These are phyloP conservation scores for Cettia cetti DNA, from an alignment of 2,113 vertebrate species.

Conservation along the genomic window DNA sequence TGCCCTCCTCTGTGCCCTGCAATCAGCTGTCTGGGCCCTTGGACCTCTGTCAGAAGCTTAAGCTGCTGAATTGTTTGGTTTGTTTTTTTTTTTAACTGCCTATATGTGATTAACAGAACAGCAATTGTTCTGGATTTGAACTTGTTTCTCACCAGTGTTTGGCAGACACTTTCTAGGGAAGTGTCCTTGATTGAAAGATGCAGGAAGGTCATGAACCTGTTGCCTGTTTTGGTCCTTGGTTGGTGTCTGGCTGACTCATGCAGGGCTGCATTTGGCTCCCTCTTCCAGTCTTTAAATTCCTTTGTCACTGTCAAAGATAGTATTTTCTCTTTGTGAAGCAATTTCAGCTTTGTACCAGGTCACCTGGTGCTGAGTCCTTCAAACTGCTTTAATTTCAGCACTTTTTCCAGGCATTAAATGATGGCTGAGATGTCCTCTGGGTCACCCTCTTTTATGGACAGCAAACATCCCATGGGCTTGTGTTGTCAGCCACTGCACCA, in stretches of 20 bases:
- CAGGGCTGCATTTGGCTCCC: neutral
- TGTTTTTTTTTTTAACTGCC: neutral
- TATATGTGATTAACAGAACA: neutral
- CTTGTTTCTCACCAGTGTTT: neutral
- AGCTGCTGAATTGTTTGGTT: neutral
- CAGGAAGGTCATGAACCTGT: neutral
- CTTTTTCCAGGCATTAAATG: neutral
- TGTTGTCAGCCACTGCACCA: neutral
- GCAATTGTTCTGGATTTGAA: neutral
- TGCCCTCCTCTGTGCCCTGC: fast-evolving
- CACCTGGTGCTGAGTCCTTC: neutral
- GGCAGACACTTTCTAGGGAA: neutral
- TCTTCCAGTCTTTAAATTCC: neutral
- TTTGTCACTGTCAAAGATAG: neutral
- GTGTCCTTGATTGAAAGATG: neutral
- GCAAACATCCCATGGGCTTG: too few species aligned
- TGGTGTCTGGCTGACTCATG: fast-evolving
- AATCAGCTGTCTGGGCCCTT: too few species aligned
- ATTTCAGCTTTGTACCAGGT: neutral
- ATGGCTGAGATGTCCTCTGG: neutral
- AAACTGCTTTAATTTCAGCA: neutral
- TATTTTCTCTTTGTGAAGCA: fast-evolving
- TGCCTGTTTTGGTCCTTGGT: fast-evolving
- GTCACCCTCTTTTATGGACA: neutral
- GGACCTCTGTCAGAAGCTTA: neutral